A percentile compares a stretch with the other conserved stretches of the same genome.
Conservation (phyloP, 2,113 vertebrate species). For the human (Homo sapiens) region DNA sequence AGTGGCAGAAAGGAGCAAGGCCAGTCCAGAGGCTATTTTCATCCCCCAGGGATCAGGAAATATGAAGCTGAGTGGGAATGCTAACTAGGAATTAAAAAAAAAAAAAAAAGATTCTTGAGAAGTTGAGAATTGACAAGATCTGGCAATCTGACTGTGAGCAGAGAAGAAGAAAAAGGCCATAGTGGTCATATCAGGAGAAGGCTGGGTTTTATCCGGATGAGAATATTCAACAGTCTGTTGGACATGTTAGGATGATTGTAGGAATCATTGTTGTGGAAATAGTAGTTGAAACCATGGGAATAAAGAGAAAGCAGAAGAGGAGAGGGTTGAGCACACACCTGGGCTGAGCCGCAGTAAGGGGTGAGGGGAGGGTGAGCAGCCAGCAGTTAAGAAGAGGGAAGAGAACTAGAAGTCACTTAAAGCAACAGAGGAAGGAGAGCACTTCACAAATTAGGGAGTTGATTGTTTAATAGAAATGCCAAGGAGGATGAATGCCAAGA, state of each 20-base stretch:
- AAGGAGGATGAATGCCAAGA: background rate
- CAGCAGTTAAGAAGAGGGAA: background rate
- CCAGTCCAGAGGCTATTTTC: conserved; percentile 54
- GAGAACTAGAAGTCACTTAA: background rate
- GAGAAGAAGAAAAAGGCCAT: conserved; percentile 2
- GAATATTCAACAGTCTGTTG: background rate
- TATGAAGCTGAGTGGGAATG: background rate
- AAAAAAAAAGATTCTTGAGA: background rate
- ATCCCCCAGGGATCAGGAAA: conserved; percentile 14
- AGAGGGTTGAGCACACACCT: background rate
- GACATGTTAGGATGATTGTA: background rate
- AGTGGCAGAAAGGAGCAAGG: conserved; percentile 55
- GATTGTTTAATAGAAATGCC: conserved; percentile 35
- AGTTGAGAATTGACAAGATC: background rate
- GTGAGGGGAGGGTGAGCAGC: background rate
- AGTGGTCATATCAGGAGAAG: background rate
- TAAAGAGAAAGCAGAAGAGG: conserved; percentile 26
- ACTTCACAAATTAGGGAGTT: background rate
- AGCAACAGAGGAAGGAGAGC: background rate
- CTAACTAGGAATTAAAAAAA: conserved; percentile 23
- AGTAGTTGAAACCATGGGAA: background rate
- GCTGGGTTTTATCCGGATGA: background rate
- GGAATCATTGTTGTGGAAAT: conserved; percentile 20
- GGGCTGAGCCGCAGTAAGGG: background rate
- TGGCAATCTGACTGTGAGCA: conserved; percentile 26